Evolutionary conservation across 2,797 vertebrate species (phyloP).

Genomic region (Antennarius maculatus): DNA sequence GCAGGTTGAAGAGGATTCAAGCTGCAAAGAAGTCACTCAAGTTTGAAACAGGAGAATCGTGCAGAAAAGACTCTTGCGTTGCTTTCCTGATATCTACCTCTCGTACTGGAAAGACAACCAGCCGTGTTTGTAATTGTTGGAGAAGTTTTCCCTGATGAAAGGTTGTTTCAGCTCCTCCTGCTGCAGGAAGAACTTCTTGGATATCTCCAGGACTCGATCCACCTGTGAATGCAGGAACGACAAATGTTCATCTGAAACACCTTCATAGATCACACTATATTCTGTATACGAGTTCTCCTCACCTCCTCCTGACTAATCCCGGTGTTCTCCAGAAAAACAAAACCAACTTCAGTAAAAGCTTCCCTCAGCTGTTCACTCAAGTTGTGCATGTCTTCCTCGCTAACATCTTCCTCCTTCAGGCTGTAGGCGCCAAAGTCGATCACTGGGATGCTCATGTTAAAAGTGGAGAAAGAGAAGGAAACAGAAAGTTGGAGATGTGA

Average conservation of each 20-base stretch:
- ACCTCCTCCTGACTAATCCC: slow-evolving; percentile 78
- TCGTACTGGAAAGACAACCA: slow-evolving; percentile 75
- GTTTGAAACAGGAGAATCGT: too few relatives aligned
- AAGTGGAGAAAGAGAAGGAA: too few relatives aligned
- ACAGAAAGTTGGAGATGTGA: too few relatives aligned
- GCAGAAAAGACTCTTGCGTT: too few relatives aligned
- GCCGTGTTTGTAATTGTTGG: slow-evolving; percentile 64
- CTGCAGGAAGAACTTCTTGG: slow-evolving; percentile 76
- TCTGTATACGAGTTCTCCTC: background rate
- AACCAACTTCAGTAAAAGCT: slow-evolving; percentile 75
- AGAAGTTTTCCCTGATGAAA: slow-evolving; percentile 54
- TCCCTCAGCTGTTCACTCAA: slow-evolving; percentile 54
- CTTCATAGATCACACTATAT: too few relatives aligned
- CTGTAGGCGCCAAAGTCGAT: slow-evolving; percentile 70
- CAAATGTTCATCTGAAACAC: too few relatives aligned
- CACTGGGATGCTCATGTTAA: slow-evolving; percentile 70
- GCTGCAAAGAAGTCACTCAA: slow-evolving; percentile 51
- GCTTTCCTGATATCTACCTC: slow-evolving; percentile 40
- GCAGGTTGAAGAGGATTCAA: slow-evolving; percentile 72
- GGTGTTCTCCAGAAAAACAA: slow-evolving; percentile 77
- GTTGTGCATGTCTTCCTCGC: slow-evolving; percentile 15
- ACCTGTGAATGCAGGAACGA: background rate
- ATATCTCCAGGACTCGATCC: slow-evolving; percentile 56
- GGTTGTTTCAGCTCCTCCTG: slow-evolving; percentile 72
- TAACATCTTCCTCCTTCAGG: slow-evolving; percentile 27